A percentile compares a stretch with the other conserved stretches of the same genome.
Conservation (phyloP, 2,888 invertebrate genomes). For the Nemotelus pantherinus region DNA sequence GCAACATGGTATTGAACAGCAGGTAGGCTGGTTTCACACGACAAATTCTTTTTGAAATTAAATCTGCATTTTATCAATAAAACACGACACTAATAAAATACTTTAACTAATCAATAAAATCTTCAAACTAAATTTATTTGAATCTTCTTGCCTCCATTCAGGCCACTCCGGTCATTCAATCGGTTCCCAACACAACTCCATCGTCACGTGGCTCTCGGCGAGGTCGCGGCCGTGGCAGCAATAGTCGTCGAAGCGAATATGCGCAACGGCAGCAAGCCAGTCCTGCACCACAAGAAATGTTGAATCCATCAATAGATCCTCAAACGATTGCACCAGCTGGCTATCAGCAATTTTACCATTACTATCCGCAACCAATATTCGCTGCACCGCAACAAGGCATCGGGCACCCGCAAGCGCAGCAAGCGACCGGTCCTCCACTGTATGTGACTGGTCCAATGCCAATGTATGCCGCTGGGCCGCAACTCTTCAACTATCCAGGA, state of each 20-base stretch:
- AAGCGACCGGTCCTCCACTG: constrained; percentile 60
- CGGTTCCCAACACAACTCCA: constrained; percentile 53
- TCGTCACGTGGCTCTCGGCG: constrained; percentile 57
- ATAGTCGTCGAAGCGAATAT: constrained; percentile 60
- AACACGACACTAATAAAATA: no score
- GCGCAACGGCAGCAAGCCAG: constrained; percentile 55
- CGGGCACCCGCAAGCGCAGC: constrained; percentile 62
- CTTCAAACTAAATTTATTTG: no score
- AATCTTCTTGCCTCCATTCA: constrained; percentile 45
- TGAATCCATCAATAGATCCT: constrained; percentile 49
- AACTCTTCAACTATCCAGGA: constrained; percentile 57
- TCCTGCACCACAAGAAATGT: constrained; percentile 54
- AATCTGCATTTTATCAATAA: no score
- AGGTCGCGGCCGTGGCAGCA: constrained; percentile 58
- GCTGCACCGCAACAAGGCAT: constrained; percentile 56
- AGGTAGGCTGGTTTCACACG: constrained; percentile 55
- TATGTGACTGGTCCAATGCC: constrained; percentile 58
- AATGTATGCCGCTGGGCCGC: constrained; percentile 56
- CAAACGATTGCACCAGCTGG: constrained; percentile 34
- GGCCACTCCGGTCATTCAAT: constrained; percentile 59
- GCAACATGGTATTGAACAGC: constrained; percentile 59
- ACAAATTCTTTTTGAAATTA: neutral
- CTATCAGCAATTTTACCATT: constrained; percentile 44
- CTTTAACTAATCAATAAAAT: no score
- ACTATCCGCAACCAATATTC: constrained; percentile 52